Evolutionary conservation across 2,888 invertebrate species (phyloP).

Genomic region (Ectemnius continuus): DNA sequence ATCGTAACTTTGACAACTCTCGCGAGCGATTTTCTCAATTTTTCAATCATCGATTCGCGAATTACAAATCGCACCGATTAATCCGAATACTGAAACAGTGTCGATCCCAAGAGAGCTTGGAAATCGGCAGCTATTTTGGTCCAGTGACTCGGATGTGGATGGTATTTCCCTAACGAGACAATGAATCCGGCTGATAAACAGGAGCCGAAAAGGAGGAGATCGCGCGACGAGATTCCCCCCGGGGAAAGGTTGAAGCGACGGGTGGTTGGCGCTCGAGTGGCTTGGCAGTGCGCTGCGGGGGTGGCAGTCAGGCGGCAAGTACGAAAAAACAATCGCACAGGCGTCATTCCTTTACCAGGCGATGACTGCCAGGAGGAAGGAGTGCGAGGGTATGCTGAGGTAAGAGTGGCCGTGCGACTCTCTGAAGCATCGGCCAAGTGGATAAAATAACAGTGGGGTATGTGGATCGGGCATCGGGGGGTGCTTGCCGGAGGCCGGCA

Average conservation of each 20-base stretch:
- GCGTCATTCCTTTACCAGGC: constrained; percentile 63
- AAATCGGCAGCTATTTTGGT: constrained; percentile 27
- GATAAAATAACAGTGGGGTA: constrained; percentile 63
- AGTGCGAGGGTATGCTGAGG: constrained; percentile 58
- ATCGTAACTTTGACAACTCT: no score
- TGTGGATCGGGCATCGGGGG: constrained; percentile 48
- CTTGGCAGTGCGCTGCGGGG: constrained; percentile 8
- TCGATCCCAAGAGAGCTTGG: neutral
- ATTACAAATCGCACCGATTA: no score
- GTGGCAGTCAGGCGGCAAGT: constrained; percentile 29
- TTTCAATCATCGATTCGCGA: no score
- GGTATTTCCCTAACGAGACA: constrained; percentile 39
- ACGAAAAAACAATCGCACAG: constrained; percentile 59
- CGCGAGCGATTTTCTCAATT: no score
- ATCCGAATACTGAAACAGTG: neutral
- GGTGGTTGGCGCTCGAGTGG: constrained; percentile 2
- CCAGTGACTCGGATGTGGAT: constrained; percentile 37
- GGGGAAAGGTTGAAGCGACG: constrained; percentile 11
- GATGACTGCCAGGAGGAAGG: constrained; percentile 42
- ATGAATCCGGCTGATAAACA: constrained; percentile 49
- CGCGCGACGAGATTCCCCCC: constrained; percentile 26
- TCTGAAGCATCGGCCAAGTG: constrained; percentile 64
- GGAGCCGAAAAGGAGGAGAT: constrained; percentile 36
- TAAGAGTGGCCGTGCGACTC: constrained; percentile 58
- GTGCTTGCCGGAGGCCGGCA: constrained; percentile 70